Base-by-base conservation (phyloP, 2,113 vertebrate species). In the Cynoglossus semilaevis region DNA sequence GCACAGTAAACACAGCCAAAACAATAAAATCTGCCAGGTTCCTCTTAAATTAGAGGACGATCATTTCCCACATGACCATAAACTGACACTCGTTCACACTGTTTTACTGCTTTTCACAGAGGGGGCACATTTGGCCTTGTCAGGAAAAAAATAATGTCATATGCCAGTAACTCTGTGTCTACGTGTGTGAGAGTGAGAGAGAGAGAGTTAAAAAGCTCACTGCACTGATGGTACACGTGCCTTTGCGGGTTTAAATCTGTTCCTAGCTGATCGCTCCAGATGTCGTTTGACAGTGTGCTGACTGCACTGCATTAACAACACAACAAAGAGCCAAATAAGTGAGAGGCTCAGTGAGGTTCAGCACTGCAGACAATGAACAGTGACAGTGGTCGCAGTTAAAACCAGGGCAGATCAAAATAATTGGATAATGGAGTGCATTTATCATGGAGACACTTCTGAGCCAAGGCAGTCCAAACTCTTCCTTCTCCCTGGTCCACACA, bases 261-360 rank as follows among this genome's bases (percentile, higher is more conserved):
- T 47, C 49, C 55, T 62, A 1, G 18, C 51, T 67, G 58, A 81
- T 60, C 64, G 45, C 62, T 63, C 53, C 68, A 81, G 69, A 81
- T 81, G 72, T 73, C 51, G 22, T 51, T 51, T 53, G 43, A 12
- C 47, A 46, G 3, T 12, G 12, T 38, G 37, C 37, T 2, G 37
- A 12, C 37, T 3, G 37, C 37, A 38, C 37, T 38, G 37, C 3
- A 10, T 38, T 3, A 38, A 38, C 1, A 29, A 29, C 22, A 29
- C 22, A 29, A 29, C 22, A 29, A 29, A 29, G 22, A 29, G 22
- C 22, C 22, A 29, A 29, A 29, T 29, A 29, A 29, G 22, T 29
- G 22, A 29, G 22, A 29, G 22, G 2, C 22, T 29, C 22, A 29
- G 22, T 29, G 22, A 4, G 22, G 22, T 29, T 29, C 22, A 29